These are phyloP conservation scores for Elgonia sp. DNA, from an alignment of 2,888 invertebrate genomes.

Conservation along the genomic window DNA sequence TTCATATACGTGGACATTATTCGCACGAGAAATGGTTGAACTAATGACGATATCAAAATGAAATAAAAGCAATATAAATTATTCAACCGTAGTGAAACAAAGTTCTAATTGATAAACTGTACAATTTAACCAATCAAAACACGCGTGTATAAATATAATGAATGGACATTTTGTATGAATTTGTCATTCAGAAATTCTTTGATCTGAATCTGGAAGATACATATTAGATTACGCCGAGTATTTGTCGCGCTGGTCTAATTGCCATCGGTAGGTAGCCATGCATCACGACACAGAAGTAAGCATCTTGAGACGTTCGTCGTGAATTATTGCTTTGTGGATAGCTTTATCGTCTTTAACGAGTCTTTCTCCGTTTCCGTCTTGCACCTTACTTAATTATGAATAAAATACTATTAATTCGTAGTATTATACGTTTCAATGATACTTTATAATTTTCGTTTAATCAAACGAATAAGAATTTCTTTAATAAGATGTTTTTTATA, in stretches of 20 bases:
- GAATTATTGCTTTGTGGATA: constrained; percentile 81
- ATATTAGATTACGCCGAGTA: constrained; percentile 79
- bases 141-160: constrained; percentile 37
- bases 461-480: background rate
- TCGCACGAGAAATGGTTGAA: background rate
- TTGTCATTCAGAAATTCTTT: constrained; percentile 50
- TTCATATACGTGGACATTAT: too few species aligned
- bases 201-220: constrained; percentile 67
- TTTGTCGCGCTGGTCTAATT: constrained; percentile 83
- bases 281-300: constrained; percentile 80
- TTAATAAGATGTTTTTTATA: too few species aligned
- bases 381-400: constrained; percentile 58
- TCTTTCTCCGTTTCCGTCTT: constrained; percentile 64
- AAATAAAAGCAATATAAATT: constrained; percentile 18
- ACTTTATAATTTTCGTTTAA: too few species aligned
- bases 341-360: constrained; percentile 82
- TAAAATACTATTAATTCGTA: constrained; percentile 41
- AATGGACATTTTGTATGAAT: constrained; percentile 44
- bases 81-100: background rate
- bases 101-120: constrained; percentile 38
- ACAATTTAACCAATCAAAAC: constrained; percentile 46
- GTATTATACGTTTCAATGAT: constrained; percentile 19
- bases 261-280: constrained; percentile 81
- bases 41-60: background rate
- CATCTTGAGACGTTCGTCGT: constrained; percentile 74